phyloP scores from a whole-genome alignment of 1,140 invertebrate species.

The Phortica variegata region DNA sequence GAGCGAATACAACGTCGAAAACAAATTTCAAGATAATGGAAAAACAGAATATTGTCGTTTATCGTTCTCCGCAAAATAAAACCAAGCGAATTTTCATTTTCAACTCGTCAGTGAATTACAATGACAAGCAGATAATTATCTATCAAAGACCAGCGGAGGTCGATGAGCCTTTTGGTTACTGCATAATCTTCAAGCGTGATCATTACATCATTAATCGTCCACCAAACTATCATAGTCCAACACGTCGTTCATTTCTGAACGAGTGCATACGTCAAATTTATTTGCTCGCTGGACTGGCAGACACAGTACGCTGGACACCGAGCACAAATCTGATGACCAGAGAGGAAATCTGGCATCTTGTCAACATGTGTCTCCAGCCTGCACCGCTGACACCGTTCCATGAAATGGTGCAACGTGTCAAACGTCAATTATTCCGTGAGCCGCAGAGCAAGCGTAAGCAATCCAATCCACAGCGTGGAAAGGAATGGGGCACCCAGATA shows the following conservation, averaged over 20 bases:
- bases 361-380: constrained; percentile 28
- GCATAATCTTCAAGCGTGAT: constrained; percentile 37
- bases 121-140: constrained; percentile 31
- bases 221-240: constrained; percentile 31
- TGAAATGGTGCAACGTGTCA: constrained; percentile 28
- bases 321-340: constrained; percentile 4
- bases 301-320: constrained; percentile 26
- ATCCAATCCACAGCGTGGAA: constrained; percentile 6
- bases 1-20: no score
- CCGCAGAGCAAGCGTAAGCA: constrained; percentile 14
- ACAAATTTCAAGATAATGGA: constrained; percentile 22
- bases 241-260: constrained; percentile 35
- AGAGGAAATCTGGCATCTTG: constrained; percentile 27
- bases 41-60: constrained; percentile 19
- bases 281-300: constrained; percentile 22
- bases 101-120: constrained; percentile 30
- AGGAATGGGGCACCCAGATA: constrained; percentile 21
- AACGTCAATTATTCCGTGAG: constrained; percentile 36
- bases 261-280: constrained; percentile 43
- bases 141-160: constrained; percentile 16
- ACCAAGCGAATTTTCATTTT: constrained; percentile 29
- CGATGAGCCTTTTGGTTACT: constrained; percentile 24
- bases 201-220: constrained; percentile 32
- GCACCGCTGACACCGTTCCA: neutral
- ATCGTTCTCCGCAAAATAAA: constrained; percentile 17